Evolutionary conservation across 2,888 invertebrate genomes (phyloP).

Genomic region (Watsonalla cultraria): DNA sequence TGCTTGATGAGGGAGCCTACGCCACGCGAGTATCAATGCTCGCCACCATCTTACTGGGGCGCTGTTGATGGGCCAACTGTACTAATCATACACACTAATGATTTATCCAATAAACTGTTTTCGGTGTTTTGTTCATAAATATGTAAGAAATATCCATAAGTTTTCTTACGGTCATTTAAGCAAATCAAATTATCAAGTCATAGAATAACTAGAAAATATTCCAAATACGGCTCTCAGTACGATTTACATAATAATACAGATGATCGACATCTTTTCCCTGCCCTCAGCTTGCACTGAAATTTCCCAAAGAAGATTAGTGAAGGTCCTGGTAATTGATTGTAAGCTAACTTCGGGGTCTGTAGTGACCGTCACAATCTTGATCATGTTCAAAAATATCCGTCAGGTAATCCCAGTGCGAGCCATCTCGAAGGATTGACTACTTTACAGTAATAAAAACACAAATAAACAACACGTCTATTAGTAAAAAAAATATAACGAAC

Average conservation of each 20-base stretch:
- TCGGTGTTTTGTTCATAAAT: background rate
- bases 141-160: background rate
- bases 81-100: background rate
- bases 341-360: background rate
- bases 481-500: conserved; percentile 15
- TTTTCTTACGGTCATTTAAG: background rate
- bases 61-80: background rate
- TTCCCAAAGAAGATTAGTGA: background rate
- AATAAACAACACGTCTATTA: conserved; percentile 1
- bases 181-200: background rate
- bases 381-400: background rate
- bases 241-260: background rate
- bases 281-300: background rate
- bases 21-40: conserved; percentile 35
- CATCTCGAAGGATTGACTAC: background rate
- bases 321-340: background rate
- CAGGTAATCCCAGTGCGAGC: background rate
- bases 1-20: conserved; percentile 49
- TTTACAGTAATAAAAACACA: background rate
- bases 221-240: background rate
- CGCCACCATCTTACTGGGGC: background rate
- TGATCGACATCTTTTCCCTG: background rate
- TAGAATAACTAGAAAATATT: background rate
- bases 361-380: background rate
- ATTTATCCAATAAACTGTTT: background rate